Base-by-base conservation (phyloP, 2,113 vertebrate genomes). In the Uropsilus gracilis region DNA sequence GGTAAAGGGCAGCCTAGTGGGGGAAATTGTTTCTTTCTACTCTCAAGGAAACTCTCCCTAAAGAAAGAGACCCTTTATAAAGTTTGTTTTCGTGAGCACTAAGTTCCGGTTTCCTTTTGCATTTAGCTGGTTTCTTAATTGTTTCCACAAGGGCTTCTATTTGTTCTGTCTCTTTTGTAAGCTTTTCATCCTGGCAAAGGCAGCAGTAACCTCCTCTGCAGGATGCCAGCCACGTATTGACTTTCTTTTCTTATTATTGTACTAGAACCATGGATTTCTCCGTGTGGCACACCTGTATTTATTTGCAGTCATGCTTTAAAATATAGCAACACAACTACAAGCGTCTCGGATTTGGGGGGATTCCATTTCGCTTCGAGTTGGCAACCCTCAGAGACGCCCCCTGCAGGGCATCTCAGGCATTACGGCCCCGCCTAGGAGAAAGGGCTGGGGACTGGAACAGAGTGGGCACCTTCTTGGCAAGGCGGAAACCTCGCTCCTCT, bases 201-300 rank as follows among this genome's bases (percentile, higher is more conserved):
- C 0, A 86, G 76, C 66, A 61, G 68, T 68, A 37, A 3, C 71
- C 20, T 87, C 9, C 77, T 42, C 73, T 68, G 89, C 78, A 53
- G 91, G 80, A 46, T 3, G 8, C 12, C 14, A 37, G 76, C 53
- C 46, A 30, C 7, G 34, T 28, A 76, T 13, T 42, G 46, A 55
- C 75, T 94, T 72, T 34, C 22, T 64, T 44, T 22, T 57, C 44
- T 76, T 57, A 68, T n/a, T 39, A 93, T 48, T 81, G 61, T 61
- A 3, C 76, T 7, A 22, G 42, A 91, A 81, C 75, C 59, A 4
- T 16, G 87, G 42, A 87, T 46, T 91, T 91, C 95, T n/a, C 71
- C 37, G 85, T 55, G 80, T 68, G 95, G 71, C 69, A 84, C 95
- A 95, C 95, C 96, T 97, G 91, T 73, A 80, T 91, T 89, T 87